Conservation (phyloP, 1,140 invertebrate genomes). For the Latrodectus geometricus region DNA sequence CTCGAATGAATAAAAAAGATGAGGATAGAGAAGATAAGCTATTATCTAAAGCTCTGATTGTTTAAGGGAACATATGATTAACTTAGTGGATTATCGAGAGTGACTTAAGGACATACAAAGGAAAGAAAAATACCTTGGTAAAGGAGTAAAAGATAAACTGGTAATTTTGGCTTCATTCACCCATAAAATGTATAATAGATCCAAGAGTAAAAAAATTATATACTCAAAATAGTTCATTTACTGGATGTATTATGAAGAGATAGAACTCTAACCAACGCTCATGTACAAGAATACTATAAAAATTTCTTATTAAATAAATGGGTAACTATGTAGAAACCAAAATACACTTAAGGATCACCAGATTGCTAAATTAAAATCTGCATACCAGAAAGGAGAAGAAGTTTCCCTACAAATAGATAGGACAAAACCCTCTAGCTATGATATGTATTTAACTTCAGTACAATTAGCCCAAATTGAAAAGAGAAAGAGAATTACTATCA, state of each 20-base stretch:
- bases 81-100: neutral
- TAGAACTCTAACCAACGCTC: neutral
- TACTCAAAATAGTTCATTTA: neutral
- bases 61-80: constrained; percentile 1
- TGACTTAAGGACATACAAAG: neutral
- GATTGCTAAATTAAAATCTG: no score
- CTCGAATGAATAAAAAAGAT: neutral
- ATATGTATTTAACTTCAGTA: neutral
- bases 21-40: no score
- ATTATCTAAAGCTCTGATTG: neutral
- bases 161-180: constrained; percentile 7
- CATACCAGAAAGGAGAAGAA: no score
- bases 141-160: neutral
- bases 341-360: neutral
- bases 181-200: constrained; percentile 1
- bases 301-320: constrained; percentile 30
- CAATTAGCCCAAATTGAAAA: neutral
- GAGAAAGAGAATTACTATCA: neutral
- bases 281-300: neutral
- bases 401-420: no score
- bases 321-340: constrained; percentile 18
- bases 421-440: neutral
- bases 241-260: constrained; percentile 13
- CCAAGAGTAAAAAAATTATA: neutral
- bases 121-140: no score